Percentiles rank a stretch among this genome's conserved stretches.
These are phyloP conservation scores for Polia nebulosa DNA, from an alignment of 2,888 invertebrate genomes.

Conservation along the genomic window DNA sequence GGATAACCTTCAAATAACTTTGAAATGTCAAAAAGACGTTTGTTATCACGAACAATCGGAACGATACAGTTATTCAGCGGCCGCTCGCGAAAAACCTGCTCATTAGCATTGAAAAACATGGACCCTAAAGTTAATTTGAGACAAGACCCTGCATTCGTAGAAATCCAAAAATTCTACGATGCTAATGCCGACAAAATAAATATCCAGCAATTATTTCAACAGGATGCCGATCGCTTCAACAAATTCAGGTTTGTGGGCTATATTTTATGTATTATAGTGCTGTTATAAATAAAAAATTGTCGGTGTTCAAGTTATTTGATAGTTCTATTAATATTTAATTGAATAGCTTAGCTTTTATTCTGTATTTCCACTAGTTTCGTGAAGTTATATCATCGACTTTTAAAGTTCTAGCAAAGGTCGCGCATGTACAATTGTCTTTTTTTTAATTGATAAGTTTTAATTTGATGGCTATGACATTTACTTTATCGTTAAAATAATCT, in stretches of 20 bases:
- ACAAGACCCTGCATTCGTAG: conserved; percentile 93
- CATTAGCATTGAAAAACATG: conserved; percentile 79
- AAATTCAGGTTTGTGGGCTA: conserved; percentile 95
- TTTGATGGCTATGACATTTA: conserved; percentile 28
- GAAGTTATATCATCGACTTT: conserved; percentile 66
- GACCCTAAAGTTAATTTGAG: conserved; percentile 85
- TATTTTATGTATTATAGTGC: conserved; percentile 47
- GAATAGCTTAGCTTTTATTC: background rate
- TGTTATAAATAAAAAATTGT: conserved; percentile 33
- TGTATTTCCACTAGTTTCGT: conserved; percentile 14
- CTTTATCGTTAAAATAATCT: background rate
- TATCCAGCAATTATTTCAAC: conserved; percentile 95
- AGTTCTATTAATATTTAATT: background rate
- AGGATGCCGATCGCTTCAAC: conserved; percentile 95
- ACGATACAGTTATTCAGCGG: conserved; percentile 72
- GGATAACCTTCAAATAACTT: conserved; percentile 88
- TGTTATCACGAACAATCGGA: conserved; percentile 82
- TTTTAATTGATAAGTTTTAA: conserved; percentile 3
- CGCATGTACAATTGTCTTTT: conserved; percentile 53
- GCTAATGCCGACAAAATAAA: conserved; percentile 94
- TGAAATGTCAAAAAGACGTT: conserved; percentile 88
- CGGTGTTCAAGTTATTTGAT: conserved; percentile 32
- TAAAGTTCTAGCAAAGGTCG: conserved; percentile 79
- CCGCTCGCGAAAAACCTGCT: conserved; percentile 68
- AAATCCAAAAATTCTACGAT: conserved; percentile 94